These are phyloP conservation scores for Xanthorhoe spadicearia DNA, from an alignment of 2,888 invertebrate species.

Conservation along the genomic window DNA sequence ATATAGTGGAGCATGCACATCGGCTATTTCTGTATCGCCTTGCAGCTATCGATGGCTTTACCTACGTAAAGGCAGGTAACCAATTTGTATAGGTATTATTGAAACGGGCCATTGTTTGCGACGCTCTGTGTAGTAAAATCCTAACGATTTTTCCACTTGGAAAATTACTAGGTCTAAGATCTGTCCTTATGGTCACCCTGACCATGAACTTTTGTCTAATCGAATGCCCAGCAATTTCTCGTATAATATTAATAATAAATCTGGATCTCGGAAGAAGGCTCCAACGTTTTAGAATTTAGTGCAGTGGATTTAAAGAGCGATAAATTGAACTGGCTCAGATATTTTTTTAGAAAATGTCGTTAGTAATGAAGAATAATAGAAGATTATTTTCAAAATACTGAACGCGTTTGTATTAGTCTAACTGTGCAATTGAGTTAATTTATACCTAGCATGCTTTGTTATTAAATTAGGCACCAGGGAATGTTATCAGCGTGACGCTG, in stretches of 20 bases:
- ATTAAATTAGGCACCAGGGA: conserved; percentile 5
- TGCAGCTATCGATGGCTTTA: conserved; percentile 56
- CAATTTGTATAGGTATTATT: conserved; percentile 33
- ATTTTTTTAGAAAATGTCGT: too few relatives aligned
- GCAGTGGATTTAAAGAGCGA: too few relatives aligned
- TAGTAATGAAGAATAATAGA: too few relatives aligned
- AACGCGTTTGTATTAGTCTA: neutral
- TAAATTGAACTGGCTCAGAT: too few relatives aligned
- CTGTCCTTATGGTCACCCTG: neutral
- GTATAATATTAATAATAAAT: too few relatives aligned
- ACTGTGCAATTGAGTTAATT: conserved; percentile 1
- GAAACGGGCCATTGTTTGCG: conserved; percentile 34
- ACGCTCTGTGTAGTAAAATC: conserved; percentile 16
- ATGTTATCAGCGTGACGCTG: conserved; percentile 16
- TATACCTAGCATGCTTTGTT: conserved; percentile 11
- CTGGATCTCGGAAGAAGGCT: too few relatives aligned
- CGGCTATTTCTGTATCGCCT: conserved; percentile 70
- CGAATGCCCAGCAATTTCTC: too few relatives aligned
- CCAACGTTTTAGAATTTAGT: too few relatives aligned
- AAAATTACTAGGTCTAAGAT: conserved; percentile 3
- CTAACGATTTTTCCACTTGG: conserved; percentile 16
- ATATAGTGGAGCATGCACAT: conserved; percentile 72
- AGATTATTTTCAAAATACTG: too few relatives aligned
- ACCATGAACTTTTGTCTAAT: neutral
- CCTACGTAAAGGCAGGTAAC: conserved; percentile 33